Evolutionary conservation across 2,888 invertebrate species (phyloP), one percentile per base, ranked within the genome.

Genomic region (Pomacea canaliculata): DNA sequence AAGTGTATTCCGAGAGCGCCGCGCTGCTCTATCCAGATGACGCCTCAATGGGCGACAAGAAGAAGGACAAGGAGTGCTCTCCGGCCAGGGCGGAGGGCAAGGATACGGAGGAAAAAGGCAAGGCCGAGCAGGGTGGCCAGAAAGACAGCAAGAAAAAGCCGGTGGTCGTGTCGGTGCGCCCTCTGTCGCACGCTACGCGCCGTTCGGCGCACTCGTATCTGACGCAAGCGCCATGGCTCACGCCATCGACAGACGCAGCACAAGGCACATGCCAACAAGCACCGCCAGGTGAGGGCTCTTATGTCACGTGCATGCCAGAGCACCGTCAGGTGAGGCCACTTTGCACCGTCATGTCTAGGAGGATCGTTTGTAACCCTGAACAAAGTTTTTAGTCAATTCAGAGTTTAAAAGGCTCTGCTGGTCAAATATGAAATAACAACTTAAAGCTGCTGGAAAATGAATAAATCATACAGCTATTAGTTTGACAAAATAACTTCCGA

Each of bases 151-250:
- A 60, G 59, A 67, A 62, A 8, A 74, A 74, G 23, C 74, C 74
- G 7, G 48, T 74, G 49, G 74, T 74, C 16, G 69, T 74, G 49
- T 74, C 74, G 2, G 74, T 74, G 69, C 46, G 74, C 19, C 74
- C 74, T 12, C 48, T 74, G 62, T 74, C 74, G 13, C 74, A 74
- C 62, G 74, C 74, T 10, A 59, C 74, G 16, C 56, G 74, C 2
- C 67, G 74, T 46, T 56, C 62, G 18, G 60, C 56, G 9, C 74
- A 74, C 74, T 74, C 74, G 18, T 74, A 74, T 49, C 74, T 74
- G 74, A 74, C 74, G 3, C 74, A 74, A 74, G 69, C 59, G 74
- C n/a, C 74, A 68, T 10, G 59, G 69, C 23, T 67, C 67, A 9
- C 68, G 74, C 5, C 74, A 74, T n/a, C 60, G 74, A 4, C 74